Percentiles rank a stretch among this genome's conserved stretches.
Evolutionary conservation across 1,140 invertebrate species (phyloP).

Genomic region (Andricus grossulariae): DNA sequence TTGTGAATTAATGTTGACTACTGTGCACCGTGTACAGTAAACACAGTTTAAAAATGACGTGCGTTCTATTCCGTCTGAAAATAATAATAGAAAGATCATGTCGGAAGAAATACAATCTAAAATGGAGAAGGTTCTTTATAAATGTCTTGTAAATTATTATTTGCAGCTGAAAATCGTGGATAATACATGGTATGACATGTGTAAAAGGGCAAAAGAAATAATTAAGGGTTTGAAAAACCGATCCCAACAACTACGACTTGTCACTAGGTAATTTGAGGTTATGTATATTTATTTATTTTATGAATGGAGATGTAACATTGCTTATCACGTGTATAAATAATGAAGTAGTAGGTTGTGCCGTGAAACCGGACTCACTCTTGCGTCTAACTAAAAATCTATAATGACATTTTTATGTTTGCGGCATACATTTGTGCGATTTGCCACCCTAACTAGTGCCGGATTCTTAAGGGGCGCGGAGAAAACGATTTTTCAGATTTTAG

Average conservation of each 20-base stretch:
- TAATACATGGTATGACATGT: neutral
- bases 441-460: neutral
- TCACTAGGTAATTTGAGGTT: conserved; percentile 6
- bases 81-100: no score
- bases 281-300: neutral
- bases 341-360: no score
- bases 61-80: no score
- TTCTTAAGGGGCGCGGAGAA: no score
- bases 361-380: no score
- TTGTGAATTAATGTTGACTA: no score
- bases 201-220: neutral
- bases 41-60: no score
- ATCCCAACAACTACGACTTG: neutral
- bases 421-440: neutral
- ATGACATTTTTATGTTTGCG: no score
- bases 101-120: neutral
- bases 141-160: conserved; percentile 5
- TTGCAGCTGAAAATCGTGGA: neutral
- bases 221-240: neutral
- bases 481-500: neutral
- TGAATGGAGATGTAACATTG: no score
- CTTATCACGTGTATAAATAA: no score
- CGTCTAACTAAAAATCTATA: neutral
- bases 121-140: neutral
- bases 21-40: no score